A percentile compares a stretch with the other conserved stretches of the same genome.
phyloP scores from a whole-genome alignment of 2,113 vertebrate species.

The Petromus typicus region DNA sequence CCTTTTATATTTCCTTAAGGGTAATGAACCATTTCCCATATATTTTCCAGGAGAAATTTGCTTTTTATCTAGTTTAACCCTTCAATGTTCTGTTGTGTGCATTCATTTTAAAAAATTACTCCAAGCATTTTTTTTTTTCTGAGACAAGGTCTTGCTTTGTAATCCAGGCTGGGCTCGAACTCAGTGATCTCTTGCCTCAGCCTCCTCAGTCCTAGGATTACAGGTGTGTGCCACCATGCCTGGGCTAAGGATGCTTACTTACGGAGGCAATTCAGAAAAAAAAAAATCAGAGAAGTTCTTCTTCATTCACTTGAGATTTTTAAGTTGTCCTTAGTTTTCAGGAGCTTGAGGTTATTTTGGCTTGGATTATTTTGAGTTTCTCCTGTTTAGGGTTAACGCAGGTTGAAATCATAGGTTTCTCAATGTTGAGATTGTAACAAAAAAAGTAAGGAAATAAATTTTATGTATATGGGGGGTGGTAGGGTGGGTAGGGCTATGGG shows the following conservation, averaged over 20 bases:
- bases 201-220: not conserved
- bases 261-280: constrained; percentile 28
- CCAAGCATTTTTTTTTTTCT: not conserved
- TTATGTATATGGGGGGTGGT: too few relatives aligned
- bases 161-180: not conserved
- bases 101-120: not conserved
- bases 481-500: too few relatives aligned
- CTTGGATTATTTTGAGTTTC: not conserved
- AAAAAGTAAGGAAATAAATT: too few relatives aligned
- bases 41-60: not conserved
- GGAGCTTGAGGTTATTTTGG: not conserved
- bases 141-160: not conserved
- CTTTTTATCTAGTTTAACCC: constrained; percentile 19
- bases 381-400: not conserved
- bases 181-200: not conserved
- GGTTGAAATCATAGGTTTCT: not conserved
- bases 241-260: not conserved
- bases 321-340: constrained; percentile 1
- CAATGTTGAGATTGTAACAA: too few relatives aligned
- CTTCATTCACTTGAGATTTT: constrained; percentile 2
- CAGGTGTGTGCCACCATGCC: not conserved
- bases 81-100: not conserved
- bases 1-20: not conserved
- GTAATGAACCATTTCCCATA: not conserved
- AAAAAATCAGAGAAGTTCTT: not conserved